Percentiles rank a stretch among this genome's conserved stretches.
phyloP scores from a whole-genome alignment of 2,888 invertebrate species.

The Cinara cedri region DNA sequence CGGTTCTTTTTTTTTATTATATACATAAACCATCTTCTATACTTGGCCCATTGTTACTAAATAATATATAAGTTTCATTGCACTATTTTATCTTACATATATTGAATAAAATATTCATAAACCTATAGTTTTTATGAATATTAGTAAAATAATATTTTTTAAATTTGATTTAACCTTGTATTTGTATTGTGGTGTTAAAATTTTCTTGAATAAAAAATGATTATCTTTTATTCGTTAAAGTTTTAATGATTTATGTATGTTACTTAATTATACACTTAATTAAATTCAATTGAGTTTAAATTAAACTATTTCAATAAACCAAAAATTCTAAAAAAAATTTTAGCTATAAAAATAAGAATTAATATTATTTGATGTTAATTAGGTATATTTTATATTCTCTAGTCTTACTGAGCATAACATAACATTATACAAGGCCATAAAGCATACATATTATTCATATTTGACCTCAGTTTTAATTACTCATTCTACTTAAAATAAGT shows the following conservation, averaged over 20 bases:
- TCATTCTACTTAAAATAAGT: slow-evolving; percentile 7
- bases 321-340: background rate
- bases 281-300: too few relatives aligned
- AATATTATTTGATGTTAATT: slow-evolving; percentile 10
- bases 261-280: background rate
- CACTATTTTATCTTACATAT: too few relatives aligned
- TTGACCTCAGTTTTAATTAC: slow-evolving; percentile 36
- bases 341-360: background rate
- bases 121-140: too few relatives aligned
- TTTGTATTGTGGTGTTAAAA: slow-evolving; percentile 1
- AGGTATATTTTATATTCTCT: background rate
- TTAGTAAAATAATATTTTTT: too few relatives aligned
- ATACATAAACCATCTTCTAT: too few relatives aligned
- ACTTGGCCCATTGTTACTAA: too few relatives aligned
- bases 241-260: background rate
- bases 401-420: slow-evolving; percentile 30
- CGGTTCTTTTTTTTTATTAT: too few relatives aligned
- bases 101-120: too few relatives aligned
- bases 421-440: slow-evolving; percentile 34
- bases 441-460: slow-evolving; percentile 8
- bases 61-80: too few relatives aligned
- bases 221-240: background rate
- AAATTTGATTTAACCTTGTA: slow-evolving; percentile 23
- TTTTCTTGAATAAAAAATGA: background rate
- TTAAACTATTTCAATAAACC: too few relatives aligned